Evolutionary conservation across 2,888 invertebrate species (phyloP).

Genomic region (Acanthoscelides obtectus): DNA sequence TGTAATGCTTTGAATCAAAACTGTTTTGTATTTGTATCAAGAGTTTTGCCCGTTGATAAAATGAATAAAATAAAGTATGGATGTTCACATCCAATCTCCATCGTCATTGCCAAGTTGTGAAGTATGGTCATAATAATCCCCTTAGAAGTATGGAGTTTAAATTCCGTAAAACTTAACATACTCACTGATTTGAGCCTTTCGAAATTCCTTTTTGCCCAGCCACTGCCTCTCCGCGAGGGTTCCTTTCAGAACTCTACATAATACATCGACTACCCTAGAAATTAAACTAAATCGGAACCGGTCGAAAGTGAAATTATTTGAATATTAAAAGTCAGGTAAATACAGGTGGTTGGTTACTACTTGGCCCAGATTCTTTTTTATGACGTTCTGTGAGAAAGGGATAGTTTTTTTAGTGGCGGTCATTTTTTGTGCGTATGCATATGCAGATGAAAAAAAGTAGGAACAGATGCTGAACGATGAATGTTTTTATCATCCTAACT

Average conservation of each 20-base stretch:
- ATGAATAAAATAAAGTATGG: no score
- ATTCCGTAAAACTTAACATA: no score
- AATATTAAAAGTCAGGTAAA: conserved; percentile 37
- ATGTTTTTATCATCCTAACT: conserved; percentile 14
- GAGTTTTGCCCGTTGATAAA: no score
- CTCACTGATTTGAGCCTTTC: neutral
- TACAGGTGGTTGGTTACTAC: conserved; percentile 37
- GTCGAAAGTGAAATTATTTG: conserved; percentile 40
- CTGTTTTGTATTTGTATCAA: no score
- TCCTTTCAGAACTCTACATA: neutral
- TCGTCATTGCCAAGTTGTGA: no score
- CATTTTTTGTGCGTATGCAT: conserved; percentile 13
- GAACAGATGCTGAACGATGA: conserved; percentile 22
- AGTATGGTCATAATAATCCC: no score
- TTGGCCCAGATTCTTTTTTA: conserved; percentile 26
- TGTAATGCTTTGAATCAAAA: no score
- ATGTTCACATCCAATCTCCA: no score
- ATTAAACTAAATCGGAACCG: conserved; percentile 26
- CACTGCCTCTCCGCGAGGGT: conserved; percentile 4
- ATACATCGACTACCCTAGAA: neutral
- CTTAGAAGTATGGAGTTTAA: no score
- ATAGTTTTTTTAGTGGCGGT: conserved; percentile 19
- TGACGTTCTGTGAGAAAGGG: conserved; percentile 16
- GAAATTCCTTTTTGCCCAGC: neutral
- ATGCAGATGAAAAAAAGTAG: conserved; percentile 16